Percentiles rank a stretch among this genome's conserved stretches.
phyloP scores from a whole-genome alignment of 2,888 invertebrate species.

The Parelbella ahira region DNA sequence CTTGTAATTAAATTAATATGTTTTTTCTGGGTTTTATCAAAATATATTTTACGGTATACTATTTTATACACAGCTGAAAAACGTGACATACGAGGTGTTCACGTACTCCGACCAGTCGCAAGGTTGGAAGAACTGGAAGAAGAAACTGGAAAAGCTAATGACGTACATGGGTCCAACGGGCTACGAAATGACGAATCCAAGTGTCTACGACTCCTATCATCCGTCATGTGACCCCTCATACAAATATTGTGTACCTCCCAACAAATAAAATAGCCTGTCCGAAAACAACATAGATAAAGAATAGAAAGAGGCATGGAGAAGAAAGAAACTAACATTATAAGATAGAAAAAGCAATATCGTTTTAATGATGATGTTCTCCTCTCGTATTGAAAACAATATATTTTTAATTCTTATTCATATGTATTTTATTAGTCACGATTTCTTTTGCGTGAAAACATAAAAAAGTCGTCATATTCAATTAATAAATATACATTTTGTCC shows the following conservation, averaged over 20 bases:
- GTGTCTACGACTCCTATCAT: not conserved
- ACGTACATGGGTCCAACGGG: not conserved
- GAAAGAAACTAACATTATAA: not conserved
- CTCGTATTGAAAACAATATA: too few relatives aligned
- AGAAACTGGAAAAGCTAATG: slow-evolving; percentile 14
- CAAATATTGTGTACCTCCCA: not conserved
- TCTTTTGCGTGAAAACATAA: too few relatives aligned
- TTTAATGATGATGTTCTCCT: too few relatives aligned
- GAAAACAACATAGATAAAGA: not conserved
- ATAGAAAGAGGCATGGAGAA: not conserved
- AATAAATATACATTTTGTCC: too few relatives aligned
- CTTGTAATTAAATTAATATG: too few relatives aligned
- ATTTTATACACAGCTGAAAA: slow-evolving; percentile 62
- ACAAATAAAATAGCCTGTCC: too few relatives aligned
- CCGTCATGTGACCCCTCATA: slow-evolving; percentile 5
- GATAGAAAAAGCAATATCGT: too few relatives aligned
- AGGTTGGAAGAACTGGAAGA: slow-evolving; percentile 41
- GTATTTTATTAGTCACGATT: too few relatives aligned
- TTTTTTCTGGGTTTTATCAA: too few relatives aligned
- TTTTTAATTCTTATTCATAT: too few relatives aligned
- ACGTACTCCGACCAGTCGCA: slow-evolving; percentile 84
- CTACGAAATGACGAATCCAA: slow-evolving; percentile 3
- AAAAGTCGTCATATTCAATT: too few relatives aligned
- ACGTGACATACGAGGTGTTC: slow-evolving; percentile 88
- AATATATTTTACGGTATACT: too few relatives aligned